Percentiles rank a stretch among this genome's conserved stretches.
Evolutionary conservation across 2,113 vertebrate genomes (phyloP).

Genomic region (Cyanoramphus novaezelandiae): DNA sequence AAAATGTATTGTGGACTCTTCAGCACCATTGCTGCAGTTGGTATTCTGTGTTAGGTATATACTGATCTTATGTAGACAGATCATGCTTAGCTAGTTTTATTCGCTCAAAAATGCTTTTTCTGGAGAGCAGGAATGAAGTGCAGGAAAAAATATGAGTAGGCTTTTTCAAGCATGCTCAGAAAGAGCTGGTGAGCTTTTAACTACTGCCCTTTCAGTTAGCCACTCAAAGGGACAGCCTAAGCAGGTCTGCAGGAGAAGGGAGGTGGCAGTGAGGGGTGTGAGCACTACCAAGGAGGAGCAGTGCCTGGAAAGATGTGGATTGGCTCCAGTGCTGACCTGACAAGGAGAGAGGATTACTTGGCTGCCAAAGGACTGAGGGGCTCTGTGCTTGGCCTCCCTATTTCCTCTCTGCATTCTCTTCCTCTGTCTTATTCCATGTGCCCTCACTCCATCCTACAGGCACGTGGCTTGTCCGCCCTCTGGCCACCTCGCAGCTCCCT

Average conservation of each 20-base stretch:
- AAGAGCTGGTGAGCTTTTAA: neutral
- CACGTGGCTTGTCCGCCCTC: rapidly evolving
- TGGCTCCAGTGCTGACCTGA: neutral
- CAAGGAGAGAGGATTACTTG: neutral
- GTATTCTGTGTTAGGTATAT: neutral
- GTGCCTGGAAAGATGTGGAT: rapidly evolving
- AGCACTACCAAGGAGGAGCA: neutral
- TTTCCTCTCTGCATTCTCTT: neutral
- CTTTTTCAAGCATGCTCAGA: neutral
- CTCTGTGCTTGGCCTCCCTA: neutral
- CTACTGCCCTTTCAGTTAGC: neutral
- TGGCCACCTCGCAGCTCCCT: rapidly evolving
- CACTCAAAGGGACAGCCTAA: neutral
- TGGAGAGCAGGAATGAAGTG: neutral
- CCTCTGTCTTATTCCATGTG: rapidly evolving
- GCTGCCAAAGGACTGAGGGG: neutral
- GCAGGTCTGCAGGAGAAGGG: neutral
- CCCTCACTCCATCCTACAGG: neutral
- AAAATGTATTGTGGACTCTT: neutral
- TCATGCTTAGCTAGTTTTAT: neutral
- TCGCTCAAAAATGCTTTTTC: neutral
- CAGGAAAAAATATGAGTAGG: neutral
- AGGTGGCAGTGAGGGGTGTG: rapidly evolving
- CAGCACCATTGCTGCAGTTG: neutral
- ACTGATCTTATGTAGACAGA: neutral